phyloP scores from a whole-genome alignment of 2,888 invertebrate species.

The Acleris laterana region DNA sequence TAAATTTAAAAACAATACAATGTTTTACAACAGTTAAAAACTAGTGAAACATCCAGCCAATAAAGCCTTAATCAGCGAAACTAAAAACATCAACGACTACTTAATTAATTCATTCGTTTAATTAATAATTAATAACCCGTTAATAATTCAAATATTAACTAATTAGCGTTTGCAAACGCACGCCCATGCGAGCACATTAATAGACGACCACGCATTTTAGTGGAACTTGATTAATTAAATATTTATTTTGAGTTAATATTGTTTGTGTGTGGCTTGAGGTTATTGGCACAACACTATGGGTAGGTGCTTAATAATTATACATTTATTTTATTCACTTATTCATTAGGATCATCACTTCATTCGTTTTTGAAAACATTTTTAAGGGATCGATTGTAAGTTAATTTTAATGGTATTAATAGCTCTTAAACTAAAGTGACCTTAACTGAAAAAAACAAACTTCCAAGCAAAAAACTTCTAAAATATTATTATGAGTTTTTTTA shows the following conservation, averaged over 20 bases:
- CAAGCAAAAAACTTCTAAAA: too few species aligned
- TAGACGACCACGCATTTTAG: slow-evolving; percentile 8
- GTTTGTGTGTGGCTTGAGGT: neutral
- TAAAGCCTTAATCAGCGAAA: slow-evolving; percentile 16
- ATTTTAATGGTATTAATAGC: too few species aligned
- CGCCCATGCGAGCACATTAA: slow-evolving; percentile 3
- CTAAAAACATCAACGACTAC: slow-evolving; percentile 11
- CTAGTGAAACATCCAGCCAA: slow-evolving; percentile 3
- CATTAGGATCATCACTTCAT: too few species aligned
- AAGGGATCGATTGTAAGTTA: too few species aligned
- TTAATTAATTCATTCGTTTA: slow-evolving; percentile 21
- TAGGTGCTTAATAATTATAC: too few species aligned
- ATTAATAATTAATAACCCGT: slow-evolving; percentile 21
- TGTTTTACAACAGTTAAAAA: slow-evolving; percentile 2
- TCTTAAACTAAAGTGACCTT: too few species aligned
- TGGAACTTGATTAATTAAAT: slow-evolving; percentile 10
- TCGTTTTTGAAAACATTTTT: too few species aligned
- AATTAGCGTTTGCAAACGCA: slow-evolving; percentile 17
- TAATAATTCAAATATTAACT: slow-evolving; percentile 29
- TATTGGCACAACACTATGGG: too few species aligned
- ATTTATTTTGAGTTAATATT: slow-evolving; percentile 3
- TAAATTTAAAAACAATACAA: neutral
- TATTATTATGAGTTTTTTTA: too few species aligned
- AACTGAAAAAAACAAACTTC: too few species aligned
- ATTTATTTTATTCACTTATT: too few species aligned